A percentile compares a stretch with the other conserved stretches of the same genome.
Evolutionary conservation across 1,140 invertebrate species (phyloP).

Genomic region (Magallana angulata): DNA sequence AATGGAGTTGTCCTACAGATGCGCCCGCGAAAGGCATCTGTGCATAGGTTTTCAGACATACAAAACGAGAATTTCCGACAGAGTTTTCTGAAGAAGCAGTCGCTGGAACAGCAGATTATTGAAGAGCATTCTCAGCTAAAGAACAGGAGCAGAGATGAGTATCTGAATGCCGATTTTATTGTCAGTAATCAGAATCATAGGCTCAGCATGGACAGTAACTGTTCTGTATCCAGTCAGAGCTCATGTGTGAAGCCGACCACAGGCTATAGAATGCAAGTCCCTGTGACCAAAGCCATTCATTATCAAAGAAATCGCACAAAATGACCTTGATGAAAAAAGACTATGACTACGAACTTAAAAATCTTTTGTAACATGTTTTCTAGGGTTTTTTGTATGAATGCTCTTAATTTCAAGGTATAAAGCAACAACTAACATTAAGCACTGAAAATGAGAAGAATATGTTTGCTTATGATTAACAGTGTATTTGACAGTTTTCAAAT

Average conservation of each 20-base stretch:
- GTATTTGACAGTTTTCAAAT: too few relatives aligned
- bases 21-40: constrained; percentile 21
- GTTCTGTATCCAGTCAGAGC: background rate
- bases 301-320: constrained; percentile 7
- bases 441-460: too few relatives aligned
- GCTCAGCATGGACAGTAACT: constrained; percentile 4
- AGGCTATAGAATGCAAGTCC: constrained; percentile 9
- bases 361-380: too few relatives aligned
- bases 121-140: background rate
- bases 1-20: constrained; percentile 24
- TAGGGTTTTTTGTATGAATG: too few relatives aligned
- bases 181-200: background rate
- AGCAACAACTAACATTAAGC: too few relatives aligned
- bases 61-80: background rate
- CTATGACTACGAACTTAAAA: too few relatives aligned
- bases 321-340: background rate
- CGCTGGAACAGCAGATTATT: background rate
- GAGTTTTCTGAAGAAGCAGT: background rate
- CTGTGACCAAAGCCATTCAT: constrained; percentile 20
- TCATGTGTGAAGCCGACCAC: background rate
- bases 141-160: background rate
- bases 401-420: too few relatives aligned
- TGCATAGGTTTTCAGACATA: constrained; percentile 23
- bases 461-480: too few relatives aligned
- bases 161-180: background rate